A percentile compares a stretch with the other conserved stretches of the same genome.
phyloP scores from a whole-genome alignment of 2,888 invertebrate genomes.

The Lycophotia porphyrea region DNA sequence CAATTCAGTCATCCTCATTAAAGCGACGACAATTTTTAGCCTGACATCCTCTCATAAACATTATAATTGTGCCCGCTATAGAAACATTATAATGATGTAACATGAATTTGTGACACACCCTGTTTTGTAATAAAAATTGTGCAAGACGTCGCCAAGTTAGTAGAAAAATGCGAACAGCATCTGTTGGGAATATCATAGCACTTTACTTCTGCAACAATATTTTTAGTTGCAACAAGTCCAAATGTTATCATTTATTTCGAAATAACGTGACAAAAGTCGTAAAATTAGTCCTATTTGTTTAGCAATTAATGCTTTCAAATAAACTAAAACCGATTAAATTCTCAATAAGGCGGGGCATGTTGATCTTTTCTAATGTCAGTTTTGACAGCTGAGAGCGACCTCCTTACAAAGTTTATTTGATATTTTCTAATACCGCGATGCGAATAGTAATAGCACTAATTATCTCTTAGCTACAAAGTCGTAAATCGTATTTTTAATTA shows the following conservation, averaged over 20 bases:
- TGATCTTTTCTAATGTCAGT: constrained; percentile 50
- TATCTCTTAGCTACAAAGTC: constrained; percentile 68
- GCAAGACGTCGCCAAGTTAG: constrained; percentile 54
- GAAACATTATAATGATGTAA: constrained; percentile 72
- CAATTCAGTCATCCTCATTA: constrained; percentile 89
- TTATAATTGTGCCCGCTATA: constrained; percentile 77
- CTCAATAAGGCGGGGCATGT: constrained; percentile 40
- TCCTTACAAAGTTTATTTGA: constrained; percentile 31
- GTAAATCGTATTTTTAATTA: constrained; percentile 77
- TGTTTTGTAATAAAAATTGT: constrained; percentile 57
- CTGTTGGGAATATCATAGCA: constrained; percentile 33
- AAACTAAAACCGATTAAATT: constrained; percentile 46
- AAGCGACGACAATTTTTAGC: constrained; percentile 81
- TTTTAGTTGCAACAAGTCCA: constrained; percentile 5
- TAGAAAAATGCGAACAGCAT: constrained; percentile 50
- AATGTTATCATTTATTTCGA: constrained; percentile 21
- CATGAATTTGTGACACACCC: constrained; percentile 66
- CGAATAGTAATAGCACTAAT: constrained; percentile 71
- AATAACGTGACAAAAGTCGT: constrained; percentile 26
- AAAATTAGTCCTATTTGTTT: constrained; percentile 38
- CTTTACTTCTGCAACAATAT: constrained; percentile 3
- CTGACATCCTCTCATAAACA: constrained; percentile 84
- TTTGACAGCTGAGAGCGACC: constrained; percentile 59
- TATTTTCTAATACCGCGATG: constrained; percentile 44
- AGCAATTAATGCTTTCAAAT: constrained; percentile 28